phyloP scores from a whole-genome alignment of 64 coral and sea anemone genomes.

The Pocillopora verrucosa region DNA sequence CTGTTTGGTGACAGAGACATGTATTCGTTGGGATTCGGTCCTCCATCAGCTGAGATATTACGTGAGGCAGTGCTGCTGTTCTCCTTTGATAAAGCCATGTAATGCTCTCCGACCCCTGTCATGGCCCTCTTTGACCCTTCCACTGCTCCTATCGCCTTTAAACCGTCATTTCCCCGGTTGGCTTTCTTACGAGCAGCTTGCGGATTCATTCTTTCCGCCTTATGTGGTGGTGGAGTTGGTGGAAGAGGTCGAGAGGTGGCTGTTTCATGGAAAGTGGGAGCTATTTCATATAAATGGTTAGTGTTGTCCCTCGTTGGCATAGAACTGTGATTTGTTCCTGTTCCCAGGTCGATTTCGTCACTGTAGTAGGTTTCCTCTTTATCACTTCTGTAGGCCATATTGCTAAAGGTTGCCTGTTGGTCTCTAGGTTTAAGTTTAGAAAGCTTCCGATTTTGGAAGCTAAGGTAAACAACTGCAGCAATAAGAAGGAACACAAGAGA shows the following conservation, averaged over 20 bases:
- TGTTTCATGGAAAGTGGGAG: no score
- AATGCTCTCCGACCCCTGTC: not conserved
- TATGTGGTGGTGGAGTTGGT: not conserved
- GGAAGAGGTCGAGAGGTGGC: not conserved
- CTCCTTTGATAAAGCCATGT: not conserved
- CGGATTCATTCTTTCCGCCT: not conserved
- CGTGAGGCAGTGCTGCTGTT: not conserved
- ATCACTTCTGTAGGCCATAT: not conserved
- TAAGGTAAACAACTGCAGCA: not conserved
- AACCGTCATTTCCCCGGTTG: not conserved
- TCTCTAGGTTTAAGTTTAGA: not conserved
- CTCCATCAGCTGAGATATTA: not conserved
- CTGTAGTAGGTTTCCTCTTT: not conserved
- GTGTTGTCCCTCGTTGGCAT: not conserved
- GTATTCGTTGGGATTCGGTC: not conserved
- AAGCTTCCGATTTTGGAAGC: not conserved
- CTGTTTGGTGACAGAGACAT: conserved; percentile 20
- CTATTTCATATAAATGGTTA: not conserved
- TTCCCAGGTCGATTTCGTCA: not conserved
- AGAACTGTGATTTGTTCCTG: not conserved
- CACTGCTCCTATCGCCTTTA: not conserved
- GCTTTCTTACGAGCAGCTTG: no score
- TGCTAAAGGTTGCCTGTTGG: not conserved
- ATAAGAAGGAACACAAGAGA: not conserved
- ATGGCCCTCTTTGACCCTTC: not conserved